Conservation (phyloP, 1,140 invertebrate genomes). For the Brachionus asplanchnoidis region DNA sequence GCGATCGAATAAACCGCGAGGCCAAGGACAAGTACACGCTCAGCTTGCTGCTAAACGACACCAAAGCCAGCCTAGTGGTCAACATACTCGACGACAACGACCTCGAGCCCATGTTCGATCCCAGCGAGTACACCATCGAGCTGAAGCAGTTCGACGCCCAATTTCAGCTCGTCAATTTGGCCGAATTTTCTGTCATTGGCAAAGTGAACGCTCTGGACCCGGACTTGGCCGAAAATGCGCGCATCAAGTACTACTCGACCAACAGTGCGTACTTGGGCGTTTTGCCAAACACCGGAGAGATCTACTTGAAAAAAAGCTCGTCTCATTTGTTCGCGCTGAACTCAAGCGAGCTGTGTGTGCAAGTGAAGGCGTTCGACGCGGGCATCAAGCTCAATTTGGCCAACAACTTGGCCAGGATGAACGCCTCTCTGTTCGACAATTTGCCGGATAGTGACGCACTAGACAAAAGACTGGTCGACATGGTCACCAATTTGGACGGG, state of each 20-base stretch:
- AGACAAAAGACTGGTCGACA: background rate
- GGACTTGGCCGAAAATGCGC: slow-evolving; percentile 10
- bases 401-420: background rate
- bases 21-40: slow-evolving; percentile 1
- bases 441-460: background rate
- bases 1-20: slow-evolving; percentile 23
- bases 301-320: slow-evolving; percentile 14
- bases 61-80: background rate
- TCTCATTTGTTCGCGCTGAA: background rate
- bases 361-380: slow-evolving; percentile 17
- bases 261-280: background rate
- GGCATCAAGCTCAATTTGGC: slow-evolving; percentile 11
- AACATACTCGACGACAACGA: slow-evolving; percentile 30
- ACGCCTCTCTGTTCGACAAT: background rate
- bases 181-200: slow-evolving; percentile 8
- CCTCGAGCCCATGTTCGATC: slow-evolving; percentile 39
- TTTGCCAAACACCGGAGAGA: background rate
- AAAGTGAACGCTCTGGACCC: slow-evolving; percentile 8
- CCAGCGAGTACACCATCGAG: slow-evolving; percentile 18
- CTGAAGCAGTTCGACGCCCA: background rate
- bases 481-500: background rate
- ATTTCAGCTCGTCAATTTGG: background rate
- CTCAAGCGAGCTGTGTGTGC: background rate
- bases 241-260: background rate
- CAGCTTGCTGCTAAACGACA: background rate